Conservation (phyloP, 2,113 vertebrate genomes). For the Rhombomys opimus region DNA sequence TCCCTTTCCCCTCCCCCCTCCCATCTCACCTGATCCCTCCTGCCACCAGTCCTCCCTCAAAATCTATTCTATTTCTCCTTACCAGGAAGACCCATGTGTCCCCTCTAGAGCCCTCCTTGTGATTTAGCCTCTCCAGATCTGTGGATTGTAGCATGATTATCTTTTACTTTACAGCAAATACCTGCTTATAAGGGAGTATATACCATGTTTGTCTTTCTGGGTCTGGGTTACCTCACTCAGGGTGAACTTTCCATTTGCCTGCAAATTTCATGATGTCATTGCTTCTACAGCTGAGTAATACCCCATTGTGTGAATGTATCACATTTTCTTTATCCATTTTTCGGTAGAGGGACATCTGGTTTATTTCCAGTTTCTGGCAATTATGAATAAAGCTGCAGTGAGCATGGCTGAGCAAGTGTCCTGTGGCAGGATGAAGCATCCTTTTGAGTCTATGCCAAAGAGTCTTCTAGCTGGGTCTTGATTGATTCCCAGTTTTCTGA, state of each 20-base stretch:
- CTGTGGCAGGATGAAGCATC: not conserved
- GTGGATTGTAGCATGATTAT: not conserved
- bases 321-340: no score
- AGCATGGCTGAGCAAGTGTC: no score
- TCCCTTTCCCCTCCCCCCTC: not conserved
- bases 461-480: not conserved
- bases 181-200: not conserved
- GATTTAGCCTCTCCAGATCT: not conserved
- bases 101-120: not conserved
- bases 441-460: not conserved
- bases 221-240: not conserved
- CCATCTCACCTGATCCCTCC: not conserved
- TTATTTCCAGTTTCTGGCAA: no score
- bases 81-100: not conserved
- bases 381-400: no score
- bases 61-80: not conserved
- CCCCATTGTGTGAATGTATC: no score
- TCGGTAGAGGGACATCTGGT: no score
- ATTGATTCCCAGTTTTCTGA: not conserved
- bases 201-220: no score
- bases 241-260: no score
- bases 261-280: no score
- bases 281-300: no score
- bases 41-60: not conserved
- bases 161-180: not conserved